Evolutionary conservation across 2,797 vertebrate genomes (phyloP).

Genomic region (Danio kyathit): DNA sequence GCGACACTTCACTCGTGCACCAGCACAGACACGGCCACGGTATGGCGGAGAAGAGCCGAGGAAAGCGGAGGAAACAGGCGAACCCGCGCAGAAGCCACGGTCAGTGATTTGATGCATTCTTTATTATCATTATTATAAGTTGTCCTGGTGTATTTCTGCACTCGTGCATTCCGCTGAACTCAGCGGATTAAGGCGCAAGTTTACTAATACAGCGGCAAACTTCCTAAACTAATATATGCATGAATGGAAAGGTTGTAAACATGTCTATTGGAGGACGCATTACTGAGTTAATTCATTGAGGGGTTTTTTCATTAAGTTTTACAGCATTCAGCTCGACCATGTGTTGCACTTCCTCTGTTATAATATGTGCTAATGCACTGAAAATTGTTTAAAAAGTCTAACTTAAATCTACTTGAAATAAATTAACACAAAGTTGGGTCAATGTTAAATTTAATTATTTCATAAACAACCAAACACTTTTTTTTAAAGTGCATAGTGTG

Average conservation of each 20-base stretch:
- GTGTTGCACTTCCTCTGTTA: too few species aligned
- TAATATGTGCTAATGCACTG: too few species aligned
- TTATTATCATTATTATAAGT: background rate
- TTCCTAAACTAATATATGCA: background rate
- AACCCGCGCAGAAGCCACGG: slow-evolving; percentile 84
- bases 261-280: too few species aligned
- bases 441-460: too few species aligned
- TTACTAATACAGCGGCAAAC: background rate
- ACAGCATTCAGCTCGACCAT: too few species aligned
- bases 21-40: slow-evolving; percentile 51
- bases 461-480: too few species aligned
- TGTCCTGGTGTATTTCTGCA: background rate
- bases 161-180: background rate
- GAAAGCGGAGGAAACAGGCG: slow-evolving; percentile 84
- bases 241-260: background rate
- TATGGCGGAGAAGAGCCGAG: slow-evolving; percentile 82
- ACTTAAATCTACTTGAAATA: too few species aligned
- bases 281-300: too few species aligned
- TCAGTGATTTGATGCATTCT: slow-evolving; percentile 59
- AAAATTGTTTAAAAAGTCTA: too few species aligned
- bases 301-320: too few species aligned
- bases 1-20: slow-evolving; percentile 53
- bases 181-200: background rate
- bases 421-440: too few species aligned
- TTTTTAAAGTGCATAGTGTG: too few species aligned